Evolutionary conservation across 2,113 vertebrate species (phyloP), one percentile per base, ranked within the genome.

Genomic region (Mormoops blainvillei): DNA sequence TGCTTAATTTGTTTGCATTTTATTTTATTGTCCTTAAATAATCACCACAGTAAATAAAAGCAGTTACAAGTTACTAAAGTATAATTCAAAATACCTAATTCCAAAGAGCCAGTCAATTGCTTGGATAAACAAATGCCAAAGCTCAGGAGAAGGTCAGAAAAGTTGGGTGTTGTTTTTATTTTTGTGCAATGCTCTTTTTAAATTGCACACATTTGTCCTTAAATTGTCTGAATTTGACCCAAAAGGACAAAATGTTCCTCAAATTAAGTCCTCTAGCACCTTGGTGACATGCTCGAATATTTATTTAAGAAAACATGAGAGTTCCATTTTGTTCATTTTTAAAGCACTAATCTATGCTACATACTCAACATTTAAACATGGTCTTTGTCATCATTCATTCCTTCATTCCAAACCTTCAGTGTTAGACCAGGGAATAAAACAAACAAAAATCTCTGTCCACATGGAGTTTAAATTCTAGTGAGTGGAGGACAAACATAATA

Each of bases 1-100:
- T 95, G 20, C 18, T 67, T 88, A 10, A 48, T 52, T 96, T 73
- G 89, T 71, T 65, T 90, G 50, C 61, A 58, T 94, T 97, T 96
- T 86, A 93, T 77, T 97, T 97, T 96, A 82, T 91, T 80, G 87
- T 95, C 58, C 84, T 97, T 97, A 92, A 96, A 48, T 61, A 87
- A 68, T 95, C 80, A n/a, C 31, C 80, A 43, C 28, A 91, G 90
- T 96, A 89, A 96, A 87, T 96, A 85, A 98, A 97, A 93, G 28
- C 56, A 74, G 56, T 78, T 89, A 87, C 78, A 85, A 93, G 83
- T 76, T 73, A 33, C 56, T 73, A 52, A 92, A 87, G 13, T 33
- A 13, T 36, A 89, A 93, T 65, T 94, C 24, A 61, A 89, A 93
- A 83, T 65, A 78, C 33, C 22, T 36, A 19, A 26, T 56, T 85